Evolutionary conservation across 1,140 invertebrate species (phyloP).

Genomic region (Monomorium pharaonis): DNA sequence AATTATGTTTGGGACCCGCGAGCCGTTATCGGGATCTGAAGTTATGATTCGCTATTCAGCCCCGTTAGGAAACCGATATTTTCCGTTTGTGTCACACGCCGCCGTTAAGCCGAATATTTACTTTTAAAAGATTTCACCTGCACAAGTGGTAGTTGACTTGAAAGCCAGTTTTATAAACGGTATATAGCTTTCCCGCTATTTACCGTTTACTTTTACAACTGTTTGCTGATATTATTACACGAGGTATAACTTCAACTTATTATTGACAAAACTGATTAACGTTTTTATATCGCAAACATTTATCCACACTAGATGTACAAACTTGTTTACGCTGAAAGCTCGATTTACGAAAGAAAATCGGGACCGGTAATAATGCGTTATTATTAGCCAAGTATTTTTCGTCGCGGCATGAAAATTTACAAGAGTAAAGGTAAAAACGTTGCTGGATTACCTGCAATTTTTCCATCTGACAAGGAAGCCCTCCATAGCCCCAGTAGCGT

Average conservation of each 20-base stretch:
- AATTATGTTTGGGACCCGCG: slow-evolving; percentile 54
- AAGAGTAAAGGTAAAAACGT: neutral
- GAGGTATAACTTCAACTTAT: slow-evolving; percentile 3
- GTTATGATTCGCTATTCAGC: slow-evolving; percentile 26
- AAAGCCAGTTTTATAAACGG: slow-evolving; percentile 38
- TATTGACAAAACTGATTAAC: slow-evolving; percentile 11
- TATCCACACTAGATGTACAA: neutral
- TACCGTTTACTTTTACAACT: slow-evolving; percentile 14
- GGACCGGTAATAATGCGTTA: neutral
- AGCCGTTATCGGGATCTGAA: slow-evolving; percentile 33
- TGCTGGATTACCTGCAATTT: slow-evolving; percentile 39
- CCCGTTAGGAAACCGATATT: slow-evolving; percentile 40
- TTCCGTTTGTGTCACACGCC: slow-evolving; percentile 17
- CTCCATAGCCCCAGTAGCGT: slow-evolving; percentile 31
- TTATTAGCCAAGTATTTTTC: neutral
- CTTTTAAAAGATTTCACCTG: slow-evolving; percentile 22
- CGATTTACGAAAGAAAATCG: neutral
- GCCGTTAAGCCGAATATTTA: slow-evolving; percentile 40
- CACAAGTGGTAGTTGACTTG: neutral
- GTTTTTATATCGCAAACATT: neutral
- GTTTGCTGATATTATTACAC: slow-evolving; percentile 24
- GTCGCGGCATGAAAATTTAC: neutral
- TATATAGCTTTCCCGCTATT: slow-evolving; percentile 32
- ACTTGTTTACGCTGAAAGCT: neutral
- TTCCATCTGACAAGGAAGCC: neutral